Base-by-base conservation (phyloP, 2,888 invertebrate genomes). In the Mesopsocus fuscifrons region DNA sequence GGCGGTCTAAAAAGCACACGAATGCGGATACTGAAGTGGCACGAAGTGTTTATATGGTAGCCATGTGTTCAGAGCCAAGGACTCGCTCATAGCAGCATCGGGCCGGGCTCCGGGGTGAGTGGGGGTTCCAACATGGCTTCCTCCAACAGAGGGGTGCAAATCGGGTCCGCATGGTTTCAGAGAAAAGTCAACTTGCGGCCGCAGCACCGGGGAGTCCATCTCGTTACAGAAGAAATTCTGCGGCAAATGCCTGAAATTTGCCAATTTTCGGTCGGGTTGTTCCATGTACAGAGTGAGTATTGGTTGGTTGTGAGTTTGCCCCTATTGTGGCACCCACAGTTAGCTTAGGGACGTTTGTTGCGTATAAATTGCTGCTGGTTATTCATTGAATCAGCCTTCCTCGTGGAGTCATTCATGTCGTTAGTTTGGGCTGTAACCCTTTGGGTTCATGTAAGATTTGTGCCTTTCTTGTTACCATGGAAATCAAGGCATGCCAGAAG, bases 91-190 rank as follows among this genome's bases (percentile, higher is more conserved):
- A 26, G 26, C 26, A 26, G 11, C 6, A 11, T 26, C 26, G 6
- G n/a, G 26, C 26, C 26, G 26, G 26, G 26, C 26, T 9, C 26
- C 26, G 26, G 26, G 26, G 26, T 9, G 8, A 26, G 8, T 26
- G 26, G 26, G 11, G 41, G 21, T 18, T 34, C 33, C 43, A 75
- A 71, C 72, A 82, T 82, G 82, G 82, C 81, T 73, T 82, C 82
- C 66, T 80, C 81, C 67, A 69, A 69, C 59, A 71, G 80, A 69
- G 87, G 85, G 65, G 80, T 89, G 67, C 88, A 88, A 73, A 83
- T 84, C 63, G 89, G 89, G 67, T 85, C 88, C 64, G 89, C 91
- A 68, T 95, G 94, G 94, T 89, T 89, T 73, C 94, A 95, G 71
- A 81, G 85, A 67, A 91, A 91, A 72, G 81, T 95, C 64, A 87